phyloP scores from a whole-genome alignment of 2,113 vertebrate genomes.

The Micronycteris hirsuta region DNA sequence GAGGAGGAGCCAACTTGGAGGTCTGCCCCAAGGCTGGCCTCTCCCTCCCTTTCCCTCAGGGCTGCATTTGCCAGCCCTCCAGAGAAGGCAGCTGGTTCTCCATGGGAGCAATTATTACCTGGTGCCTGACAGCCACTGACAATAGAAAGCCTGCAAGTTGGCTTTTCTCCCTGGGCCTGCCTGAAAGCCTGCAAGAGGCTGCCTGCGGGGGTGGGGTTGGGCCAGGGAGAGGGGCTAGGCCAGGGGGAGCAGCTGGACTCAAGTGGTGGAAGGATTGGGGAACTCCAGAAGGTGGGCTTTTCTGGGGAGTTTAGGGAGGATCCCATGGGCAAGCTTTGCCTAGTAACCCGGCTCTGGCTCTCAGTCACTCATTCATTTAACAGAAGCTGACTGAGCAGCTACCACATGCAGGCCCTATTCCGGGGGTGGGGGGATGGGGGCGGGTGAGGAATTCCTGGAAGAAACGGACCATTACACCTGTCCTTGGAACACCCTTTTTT shows the following conservation, averaged over 20 bases:
- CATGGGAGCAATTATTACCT: conserved; percentile 2
- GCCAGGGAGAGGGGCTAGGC: background rate
- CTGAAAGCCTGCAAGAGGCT: background rate
- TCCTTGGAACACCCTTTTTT: background rate
- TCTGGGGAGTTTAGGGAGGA: background rate
- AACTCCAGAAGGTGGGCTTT: background rate
- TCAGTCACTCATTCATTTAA: background rate
- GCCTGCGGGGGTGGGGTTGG: background rate
- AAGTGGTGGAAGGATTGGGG: too few species aligned
- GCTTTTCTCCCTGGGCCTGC: background rate
- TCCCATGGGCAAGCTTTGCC: background rate
- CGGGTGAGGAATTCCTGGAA: background rate
- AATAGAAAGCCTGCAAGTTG: background rate
- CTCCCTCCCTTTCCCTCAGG: background rate
- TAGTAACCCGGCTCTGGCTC: background rate
- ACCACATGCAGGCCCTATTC: background rate
- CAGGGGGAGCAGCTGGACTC: background rate
- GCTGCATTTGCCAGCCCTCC: conserved; percentile 26
- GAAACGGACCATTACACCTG: background rate
- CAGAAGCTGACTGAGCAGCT: background rate
- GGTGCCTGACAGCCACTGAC: conserved; percentile 18
- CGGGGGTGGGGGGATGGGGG: too few species aligned
- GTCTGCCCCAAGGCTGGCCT: background rate
- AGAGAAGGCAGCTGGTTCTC: conserved; percentile 17
- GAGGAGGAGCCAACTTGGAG: background rate